Evolutionary conservation across 2,888 invertebrate genomes (phyloP), one percentile per base, ranked within the genome.

Genomic region (Anorthoa munda): DNA sequence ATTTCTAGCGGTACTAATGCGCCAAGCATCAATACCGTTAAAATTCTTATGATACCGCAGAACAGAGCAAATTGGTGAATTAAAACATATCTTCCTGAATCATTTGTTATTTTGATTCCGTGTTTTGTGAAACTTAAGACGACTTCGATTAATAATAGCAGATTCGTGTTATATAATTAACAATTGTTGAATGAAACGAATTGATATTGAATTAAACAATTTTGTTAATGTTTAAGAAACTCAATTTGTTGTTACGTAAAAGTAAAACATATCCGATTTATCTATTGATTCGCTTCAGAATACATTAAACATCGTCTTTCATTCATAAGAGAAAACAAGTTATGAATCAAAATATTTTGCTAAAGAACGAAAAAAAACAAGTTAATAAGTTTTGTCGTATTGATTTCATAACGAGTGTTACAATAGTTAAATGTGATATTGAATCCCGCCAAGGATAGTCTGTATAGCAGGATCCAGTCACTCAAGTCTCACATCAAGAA

Each of bases 1-100:
- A 74, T 83, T 71, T 66, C 74, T 83, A 74, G 71, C 83, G 80
- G 83, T 79, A 71, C 65, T 71, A 82, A 80, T 81, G 74, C 55
- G 26, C 70, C 56, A 73, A 70, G 59, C 69, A 23, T 50, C 73
- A 70, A 71, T 79, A 81, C 81, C 83, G 83, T 71, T 83, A 31
- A 77, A 82, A 74, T 79, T 74, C 68, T 71, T 71, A 56, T 67
- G 46, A 79, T 65, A 66, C 74, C 31, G 65, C 58, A 74, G 74
- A 48, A 83, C 55, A 66, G 46, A 74, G 51, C 15, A 79, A 70
- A 79, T 83, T 65, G 46, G 56, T 39, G 23, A 56, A 73, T 73
- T 67, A 71, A 58, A 82, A 72, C 56, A 72, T 66, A 46, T 64
- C 60, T 83, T 68, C 67, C 73, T 66, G 59, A 55, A 50, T 66